Percentiles rank a stretch among this genome's conserved stretches.
Evolutionary conservation across 2,113 vertebrate species (phyloP).

Genomic region (Eulemur rufifrons): DNA sequence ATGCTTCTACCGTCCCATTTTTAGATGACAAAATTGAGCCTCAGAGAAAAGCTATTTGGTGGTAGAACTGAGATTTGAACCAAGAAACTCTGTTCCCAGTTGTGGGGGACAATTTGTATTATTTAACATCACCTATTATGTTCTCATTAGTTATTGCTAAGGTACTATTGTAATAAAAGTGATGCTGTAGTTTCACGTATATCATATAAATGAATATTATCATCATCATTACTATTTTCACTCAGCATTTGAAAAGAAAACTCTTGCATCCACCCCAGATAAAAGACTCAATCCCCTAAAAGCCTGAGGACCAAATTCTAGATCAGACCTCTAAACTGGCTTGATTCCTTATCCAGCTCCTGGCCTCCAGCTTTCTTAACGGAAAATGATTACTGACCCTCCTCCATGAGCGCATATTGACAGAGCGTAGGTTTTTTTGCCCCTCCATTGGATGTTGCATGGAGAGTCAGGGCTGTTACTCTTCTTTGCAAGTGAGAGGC

Average conservation of each 20-base stretch:
- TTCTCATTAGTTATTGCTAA: neutral
- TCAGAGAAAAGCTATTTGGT: neutral
- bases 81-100: neutral
- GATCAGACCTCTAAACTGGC: neutral
- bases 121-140: neutral
- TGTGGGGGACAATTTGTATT: neutral
- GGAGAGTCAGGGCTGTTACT: neutral
- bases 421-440: neutral
- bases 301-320: neutral
- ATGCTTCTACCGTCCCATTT: neutral
- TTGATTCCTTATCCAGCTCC: neutral
- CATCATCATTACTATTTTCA: neutral
- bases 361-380: neutral
- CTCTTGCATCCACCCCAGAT: neutral
- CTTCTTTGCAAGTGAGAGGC: neutral
- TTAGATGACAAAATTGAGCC: constrained; percentile 15
- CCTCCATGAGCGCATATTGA: no score
- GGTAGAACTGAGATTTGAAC: neutral
- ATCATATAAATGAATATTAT: neutral
- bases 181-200: neutral
- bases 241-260: neutral
- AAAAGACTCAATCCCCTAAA: neutral
- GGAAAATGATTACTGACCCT: neutral
- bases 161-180: neutral
- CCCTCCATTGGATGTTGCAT: neutral